These are phyloP conservation scores for Myodes glareolus DNA, from an alignment of 2,113 vertebrate species.

Conservation along the genomic window DNA sequence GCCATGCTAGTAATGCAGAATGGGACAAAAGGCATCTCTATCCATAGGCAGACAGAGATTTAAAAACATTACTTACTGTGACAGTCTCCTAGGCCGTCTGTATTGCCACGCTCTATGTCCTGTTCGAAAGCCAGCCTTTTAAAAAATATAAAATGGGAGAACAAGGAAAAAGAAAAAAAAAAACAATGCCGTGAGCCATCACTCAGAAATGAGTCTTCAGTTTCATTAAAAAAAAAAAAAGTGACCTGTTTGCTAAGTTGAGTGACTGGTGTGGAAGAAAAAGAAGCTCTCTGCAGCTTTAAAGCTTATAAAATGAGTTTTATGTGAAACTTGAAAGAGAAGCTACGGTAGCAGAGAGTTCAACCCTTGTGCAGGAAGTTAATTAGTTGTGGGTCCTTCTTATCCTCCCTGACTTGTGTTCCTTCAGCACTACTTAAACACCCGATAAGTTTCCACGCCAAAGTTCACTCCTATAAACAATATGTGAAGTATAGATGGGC, in stretches of 20 bases:
- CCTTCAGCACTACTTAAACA: constrained; percentile 21
- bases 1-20: too few relatives aligned
- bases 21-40: constrained; percentile 66
- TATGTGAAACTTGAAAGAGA: background rate
- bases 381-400: constrained; percentile 28
- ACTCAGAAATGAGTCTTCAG: constrained; percentile 34
- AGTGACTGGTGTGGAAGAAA: constrained; percentile 52
- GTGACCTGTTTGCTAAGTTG: constrained; percentile 24
- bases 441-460: constrained; percentile 20
- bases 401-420: background rate
- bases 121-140: constrained; percentile 96
- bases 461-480: background rate
- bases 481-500: background rate
- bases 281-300: constrained; percentile 25
- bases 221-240: constrained; percentile 44
- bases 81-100: constrained; percentile 99
- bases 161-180: constrained; percentile 86
- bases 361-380: background rate
- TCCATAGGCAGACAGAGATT: constrained; percentile 80
- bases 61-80: constrained; percentile 96
- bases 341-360: background rate
- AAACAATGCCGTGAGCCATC: constrained; percentile 84
- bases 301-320: constrained; percentile 45
- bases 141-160: background rate
- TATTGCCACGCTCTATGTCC: constrained; percentile 97